Base-by-base conservation (phyloP, 64 coral and sea anemone species). In the Porites lutea region DNA sequence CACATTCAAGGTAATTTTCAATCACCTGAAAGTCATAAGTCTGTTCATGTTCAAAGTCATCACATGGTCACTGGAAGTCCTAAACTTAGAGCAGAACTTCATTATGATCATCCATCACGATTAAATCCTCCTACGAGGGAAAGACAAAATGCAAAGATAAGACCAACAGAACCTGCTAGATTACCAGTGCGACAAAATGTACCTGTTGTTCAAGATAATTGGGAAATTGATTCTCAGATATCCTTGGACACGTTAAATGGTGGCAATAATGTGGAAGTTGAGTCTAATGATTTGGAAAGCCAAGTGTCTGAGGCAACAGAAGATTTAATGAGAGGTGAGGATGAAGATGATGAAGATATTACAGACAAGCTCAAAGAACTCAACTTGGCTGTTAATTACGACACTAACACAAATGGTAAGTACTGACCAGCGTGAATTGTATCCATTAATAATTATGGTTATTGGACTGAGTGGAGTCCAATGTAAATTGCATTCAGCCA, bases 291-390 rank as follows among this genome's bases (percentile, higher is more conserved):
- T n/a, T 45, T 84, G 45, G 81, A 84, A 84, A 84, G 81, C 65
- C 43, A 68, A 67, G 69, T 84, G 81, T 86, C 82, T 52, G 95
- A 97, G 60, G 77, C 86, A 74, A 77, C 88, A 65, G 88, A 90
- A 87, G 91, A 91, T n/a, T 47, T 82, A 65, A 21, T 93, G 21
- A 48, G 79, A 65, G 67, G 68, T 74, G 83, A 97, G 70, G 91
- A 93, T 68, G 88, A 76, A 57, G 77, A 94, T 72, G 95, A 97
- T 83, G 89, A 72, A 46, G 93, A 92, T 82, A 52, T 97, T 65
- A 97, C 90, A 19, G 88, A 94, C 66, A 97, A 97, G 82, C 88
- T 97, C 18, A 97, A 97, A 63, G 92, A 97, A 62, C 47, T 97
- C 6, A 97, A 97, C 57, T 72, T 97, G 27, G 95, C 95, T 78